These are phyloP conservation scores for Plebejus argus DNA, from an alignment of 2,888 invertebrate genomes.

Conservation along the genomic window DNA sequence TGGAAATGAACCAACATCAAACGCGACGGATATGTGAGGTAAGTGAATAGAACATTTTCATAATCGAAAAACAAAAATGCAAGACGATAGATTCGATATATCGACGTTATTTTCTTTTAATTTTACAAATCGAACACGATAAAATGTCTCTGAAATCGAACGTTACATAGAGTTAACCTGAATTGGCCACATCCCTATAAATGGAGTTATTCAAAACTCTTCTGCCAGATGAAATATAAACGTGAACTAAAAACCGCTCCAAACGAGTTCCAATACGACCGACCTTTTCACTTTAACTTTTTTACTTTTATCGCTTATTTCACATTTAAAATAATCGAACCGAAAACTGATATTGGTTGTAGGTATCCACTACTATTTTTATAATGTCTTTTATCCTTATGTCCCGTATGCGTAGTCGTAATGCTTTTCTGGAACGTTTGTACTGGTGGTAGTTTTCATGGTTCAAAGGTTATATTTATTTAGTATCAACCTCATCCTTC, in stretches of 20 bases:
- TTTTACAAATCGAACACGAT: neutral
- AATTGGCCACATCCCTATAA: conserved; percentile 21
- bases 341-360: conserved; percentile 17
- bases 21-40: conserved; percentile 60
- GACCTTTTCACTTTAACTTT: conserved; percentile 46
- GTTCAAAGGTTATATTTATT: neutral
- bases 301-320: conserved; percentile 39
- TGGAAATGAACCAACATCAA: conserved; percentile 51
- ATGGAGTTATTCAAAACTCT: conserved; percentile 20
- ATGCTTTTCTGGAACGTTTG: neutral
- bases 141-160: neutral
- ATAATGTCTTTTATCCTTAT: no score
- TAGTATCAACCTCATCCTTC: neutral
- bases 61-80: neutral
- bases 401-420: no score
- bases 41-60: conserved; percentile 37
- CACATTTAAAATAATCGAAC: conserved; percentile 24
- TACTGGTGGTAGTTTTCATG: neutral
- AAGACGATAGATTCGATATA: neutral
- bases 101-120: neutral
- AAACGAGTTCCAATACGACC: conserved; percentile 63
- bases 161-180: neutral
- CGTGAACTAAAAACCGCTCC: conserved; percentile 41
- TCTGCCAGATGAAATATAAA: conserved; percentile 28
- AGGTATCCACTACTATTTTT: conserved; percentile 9